Base-by-base conservation (phyloP, 64 coral and sea anemone genomes). In the Montipora sp. region DNA sequence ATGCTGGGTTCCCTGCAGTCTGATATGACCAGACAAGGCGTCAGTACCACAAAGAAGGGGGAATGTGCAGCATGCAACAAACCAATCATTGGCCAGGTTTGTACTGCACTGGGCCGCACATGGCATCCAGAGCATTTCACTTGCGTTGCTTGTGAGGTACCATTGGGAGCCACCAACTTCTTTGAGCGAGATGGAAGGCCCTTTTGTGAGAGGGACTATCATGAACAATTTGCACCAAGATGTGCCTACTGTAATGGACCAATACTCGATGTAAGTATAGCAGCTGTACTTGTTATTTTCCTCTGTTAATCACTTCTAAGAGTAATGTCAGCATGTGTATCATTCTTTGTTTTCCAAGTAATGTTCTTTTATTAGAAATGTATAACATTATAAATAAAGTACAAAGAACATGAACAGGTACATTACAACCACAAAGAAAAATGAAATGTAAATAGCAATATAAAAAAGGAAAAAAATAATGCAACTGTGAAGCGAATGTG, bases 81-180 rank as follows among this genome's bases (percentile, higher is more conserved):
- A 23, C 98, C 98, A 89, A 99, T 99, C 87, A 99, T 99, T 59
- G 98, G 98, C 46, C 98, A 99, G 66, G 98, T 96, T 19, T 99
- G 98, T 68, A 99, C 98, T 45, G 98, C 98, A 2, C 84, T 99
- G 8, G 98, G 98, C 68, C 93, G 87, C 27, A 99, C 98, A 43
- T 99, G 98, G 98, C 94, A 99, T 87, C 98, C 98, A 4, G 98
- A 99, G 68, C 98, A 99, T 90, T 99, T 99, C 87, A 90, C 86
- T 88, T 99, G 98, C 92, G 94, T 99, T 63, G 89, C 98, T 61
- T 99, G 98, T 92, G 98, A 99, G 44, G 78, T 96, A 47, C 94
- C 98, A 18, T 77, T 99, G 59, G 98, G 98, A 47, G 90, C 94
- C 14, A 91, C 88, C 58, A 99, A 99, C 63, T 99, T 99, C 89